phyloP scores from a whole-genome alignment of 2,888 invertebrate species.

The Tenthredo notha region DNA sequence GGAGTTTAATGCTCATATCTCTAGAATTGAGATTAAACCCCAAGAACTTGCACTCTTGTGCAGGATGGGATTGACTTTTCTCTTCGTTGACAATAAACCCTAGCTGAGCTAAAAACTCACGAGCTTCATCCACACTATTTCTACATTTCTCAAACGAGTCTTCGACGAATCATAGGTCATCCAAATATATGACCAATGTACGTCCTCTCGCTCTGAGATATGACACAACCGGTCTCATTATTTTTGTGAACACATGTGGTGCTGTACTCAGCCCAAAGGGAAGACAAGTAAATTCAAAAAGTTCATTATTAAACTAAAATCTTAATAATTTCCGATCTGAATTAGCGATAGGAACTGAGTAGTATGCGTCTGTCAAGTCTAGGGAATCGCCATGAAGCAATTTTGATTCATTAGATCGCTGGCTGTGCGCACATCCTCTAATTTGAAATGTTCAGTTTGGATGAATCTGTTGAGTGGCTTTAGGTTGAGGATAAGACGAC shows the following conservation, averaged over 20 bases:
- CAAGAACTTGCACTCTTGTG: conserved; percentile 46
- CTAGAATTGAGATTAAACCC: conserved; percentile 49
- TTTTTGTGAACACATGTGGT: conserved; percentile 45
- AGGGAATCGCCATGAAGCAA: conserved; percentile 14
- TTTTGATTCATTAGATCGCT: background rate
- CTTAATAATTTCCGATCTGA: conserved; percentile 13
- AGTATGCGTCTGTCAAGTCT: conserved; percentile 61
- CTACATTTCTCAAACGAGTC: background rate
- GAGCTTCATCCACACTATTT: background rate
- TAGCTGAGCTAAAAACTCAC: conserved; percentile 13
- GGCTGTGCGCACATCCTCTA: conserved; percentile 31
- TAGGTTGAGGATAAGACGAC: background rate
- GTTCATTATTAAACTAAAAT: conserved; percentile 11
- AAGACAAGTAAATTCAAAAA: conserved; percentile 45
- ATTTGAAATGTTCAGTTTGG: conserved; percentile 55
- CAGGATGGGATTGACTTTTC: conserved; percentile 29
- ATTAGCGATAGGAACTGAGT: conserved; percentile 28
- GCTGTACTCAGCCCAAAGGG: conserved; percentile 35
- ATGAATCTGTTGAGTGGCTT: conserved; percentile 5
- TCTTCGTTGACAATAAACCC: conserved; percentile 52
- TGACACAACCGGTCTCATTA: conserved; percentile 12
- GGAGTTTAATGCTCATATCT: conserved; percentile 50
- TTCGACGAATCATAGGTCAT: conserved; percentile 4
- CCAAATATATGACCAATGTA: conserved; percentile 12
- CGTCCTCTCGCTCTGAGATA: background rate